A percentile compares a stretch with the other conserved stretches of the same genome.
Conservation (phyloP, 2,113 vertebrate species). For the Actinemys pallida region DNA sequence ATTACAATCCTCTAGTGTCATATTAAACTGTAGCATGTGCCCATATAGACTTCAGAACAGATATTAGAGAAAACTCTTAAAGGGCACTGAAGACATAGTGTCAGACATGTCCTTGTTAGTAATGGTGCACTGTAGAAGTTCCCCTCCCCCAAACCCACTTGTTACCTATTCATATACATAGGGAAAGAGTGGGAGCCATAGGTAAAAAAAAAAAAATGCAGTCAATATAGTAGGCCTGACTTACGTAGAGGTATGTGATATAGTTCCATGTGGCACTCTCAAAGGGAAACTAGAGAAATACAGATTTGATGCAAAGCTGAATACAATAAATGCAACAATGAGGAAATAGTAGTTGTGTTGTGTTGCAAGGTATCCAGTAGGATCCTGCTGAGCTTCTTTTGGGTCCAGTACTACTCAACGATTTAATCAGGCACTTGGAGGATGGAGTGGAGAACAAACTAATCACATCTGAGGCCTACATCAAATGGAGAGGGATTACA, state of each 20-base stretch:
- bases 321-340: not conserved
- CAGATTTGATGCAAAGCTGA: not conserved
- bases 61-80: not conserved
- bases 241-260: not conserved
- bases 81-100: not conserved
- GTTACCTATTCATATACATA: not conserved
- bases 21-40: not conserved
- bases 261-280: not conserved
- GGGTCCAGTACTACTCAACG: not conserved
- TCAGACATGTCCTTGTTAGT: not conserved
- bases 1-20: not conserved
- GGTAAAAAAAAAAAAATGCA: not conserved
- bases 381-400: not conserved
- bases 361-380: not conserved
- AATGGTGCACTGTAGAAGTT: not conserved
- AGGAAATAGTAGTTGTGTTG: not conserved
- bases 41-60: not conserved
- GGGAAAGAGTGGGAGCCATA: not conserved
- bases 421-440: not conserved
- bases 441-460: not conserved
- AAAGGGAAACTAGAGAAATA: not conserved
- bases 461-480: not conserved
- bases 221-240: rapidly evolving
- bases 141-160: not conserved
- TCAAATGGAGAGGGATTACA: not conserved